phyloP scores from a whole-genome alignment of 2,113 vertebrate species.

The Vidua chalybeata region DNA sequence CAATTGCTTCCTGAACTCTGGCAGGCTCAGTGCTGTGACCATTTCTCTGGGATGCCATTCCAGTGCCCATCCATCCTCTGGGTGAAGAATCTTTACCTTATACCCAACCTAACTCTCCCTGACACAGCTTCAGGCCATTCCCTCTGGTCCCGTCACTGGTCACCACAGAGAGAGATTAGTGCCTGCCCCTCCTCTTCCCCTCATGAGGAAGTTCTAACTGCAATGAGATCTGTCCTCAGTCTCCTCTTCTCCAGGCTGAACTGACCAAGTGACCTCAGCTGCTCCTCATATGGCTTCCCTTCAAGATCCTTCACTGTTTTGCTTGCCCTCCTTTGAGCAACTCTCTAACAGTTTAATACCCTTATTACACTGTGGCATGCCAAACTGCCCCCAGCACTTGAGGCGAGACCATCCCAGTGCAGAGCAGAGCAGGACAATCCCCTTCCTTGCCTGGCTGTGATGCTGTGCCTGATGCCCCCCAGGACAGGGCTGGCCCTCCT shows the following conservation, averaged over 20 bases:
- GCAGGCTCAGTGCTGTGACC: neutral
- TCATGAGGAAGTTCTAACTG: neutral
- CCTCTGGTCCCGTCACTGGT: neutral
- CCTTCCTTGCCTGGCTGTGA: rapidly evolving
- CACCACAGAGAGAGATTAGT: neutral
- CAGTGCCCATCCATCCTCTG: neutral
- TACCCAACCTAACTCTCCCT: neutral
- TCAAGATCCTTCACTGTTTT: neutral
- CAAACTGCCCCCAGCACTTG: rapidly evolving
- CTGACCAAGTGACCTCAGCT: neutral
- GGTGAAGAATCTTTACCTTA: neutral
- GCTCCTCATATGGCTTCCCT: neutral
- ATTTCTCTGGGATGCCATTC: neutral
- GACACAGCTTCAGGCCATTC: neutral
- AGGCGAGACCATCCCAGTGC: rapidly evolving
- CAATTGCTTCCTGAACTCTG: neutral
- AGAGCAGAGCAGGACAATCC: neutral
- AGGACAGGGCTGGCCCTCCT: rapidly evolving
- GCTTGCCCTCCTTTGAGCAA: neutral
- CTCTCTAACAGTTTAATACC: neutral
- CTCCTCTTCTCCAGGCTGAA: neutral
- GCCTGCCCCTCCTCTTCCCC: neutral
- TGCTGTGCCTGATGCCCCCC: neutral
- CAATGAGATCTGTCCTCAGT: neutral
- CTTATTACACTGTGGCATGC: neutral